These are phyloP conservation scores for Campopleginae sp. DNA, from an alignment of 2,888 invertebrate genomes.

Conservation along the genomic window DNA sequence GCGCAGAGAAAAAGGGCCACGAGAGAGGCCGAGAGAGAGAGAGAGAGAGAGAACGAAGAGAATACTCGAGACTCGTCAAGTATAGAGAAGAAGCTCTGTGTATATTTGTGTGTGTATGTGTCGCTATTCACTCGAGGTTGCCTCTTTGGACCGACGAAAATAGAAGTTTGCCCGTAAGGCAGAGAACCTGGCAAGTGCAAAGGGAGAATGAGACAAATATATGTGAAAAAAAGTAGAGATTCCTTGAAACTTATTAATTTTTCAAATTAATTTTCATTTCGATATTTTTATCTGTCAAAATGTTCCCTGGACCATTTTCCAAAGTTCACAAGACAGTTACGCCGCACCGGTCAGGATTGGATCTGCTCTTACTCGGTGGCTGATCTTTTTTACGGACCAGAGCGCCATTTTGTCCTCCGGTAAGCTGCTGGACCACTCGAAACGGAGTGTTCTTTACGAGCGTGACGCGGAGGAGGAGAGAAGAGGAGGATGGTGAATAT, in stretches of 20 bases:
- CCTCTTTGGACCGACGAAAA: constrained; percentile 46
- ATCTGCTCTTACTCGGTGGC: constrained; percentile 27
- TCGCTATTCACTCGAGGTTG: constrained; percentile 57
- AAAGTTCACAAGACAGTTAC: background rate
- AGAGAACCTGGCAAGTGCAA: constrained; percentile 23
- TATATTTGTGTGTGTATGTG: background rate
- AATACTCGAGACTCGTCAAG: constrained; percentile 50
- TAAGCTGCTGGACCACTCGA: constrained; percentile 32
- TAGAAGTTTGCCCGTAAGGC: constrained; percentile 48
- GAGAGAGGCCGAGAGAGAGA: too few species aligned
- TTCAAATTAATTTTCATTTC: background rate
- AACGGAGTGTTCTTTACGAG: constrained; percentile 57
- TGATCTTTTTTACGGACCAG: constrained; percentile 4
- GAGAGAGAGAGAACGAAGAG: constrained; percentile 6
- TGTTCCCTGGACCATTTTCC: background rate
- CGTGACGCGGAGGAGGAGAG: background rate
- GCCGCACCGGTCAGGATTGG: background rate
- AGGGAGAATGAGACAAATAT: background rate
- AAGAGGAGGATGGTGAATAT: background rate
- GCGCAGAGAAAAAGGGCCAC: constrained; percentile 3
- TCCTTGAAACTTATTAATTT: background rate
- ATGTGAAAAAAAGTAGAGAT: background rate
- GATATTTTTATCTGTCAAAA: background rate
- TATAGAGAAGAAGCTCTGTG: constrained; percentile 42
- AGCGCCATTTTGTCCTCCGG: constrained; percentile 42